A percentile compares a stretch with the other conserved stretches of the same genome.
Evolutionary conservation across 2,113 vertebrate genomes (phyloP).

Genomic region (Megaleporinus macrocephalus): DNA sequence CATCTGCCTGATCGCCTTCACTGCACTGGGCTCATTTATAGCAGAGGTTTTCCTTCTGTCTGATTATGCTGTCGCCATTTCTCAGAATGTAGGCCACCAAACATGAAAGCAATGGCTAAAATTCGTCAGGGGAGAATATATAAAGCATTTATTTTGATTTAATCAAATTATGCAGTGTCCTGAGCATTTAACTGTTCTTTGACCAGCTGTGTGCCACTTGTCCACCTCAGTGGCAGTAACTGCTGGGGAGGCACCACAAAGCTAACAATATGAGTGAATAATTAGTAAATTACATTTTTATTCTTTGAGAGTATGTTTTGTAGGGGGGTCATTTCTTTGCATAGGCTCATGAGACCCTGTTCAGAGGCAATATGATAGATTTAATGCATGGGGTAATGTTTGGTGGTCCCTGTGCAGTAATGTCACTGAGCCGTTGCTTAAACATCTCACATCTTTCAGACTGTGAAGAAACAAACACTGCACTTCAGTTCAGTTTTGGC

Average conservation of each 20-base stretch:
- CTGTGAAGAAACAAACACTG: neutral
- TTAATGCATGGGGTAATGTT: neutral
- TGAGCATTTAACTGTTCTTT: neutral
- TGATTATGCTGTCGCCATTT: neutral
- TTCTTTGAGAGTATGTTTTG: too few relatives aligned
- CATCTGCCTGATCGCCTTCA: slow-evolving; percentile 10
- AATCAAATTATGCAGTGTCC: neutral
- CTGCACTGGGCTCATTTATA: neutral
- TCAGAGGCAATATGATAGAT: too few relatives aligned
- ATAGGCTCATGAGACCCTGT: too few relatives aligned
- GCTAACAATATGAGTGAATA: too few relatives aligned
- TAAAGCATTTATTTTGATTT: neutral
- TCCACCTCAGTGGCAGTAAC: neutral
- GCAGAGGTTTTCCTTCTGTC: slow-evolving; percentile 1
- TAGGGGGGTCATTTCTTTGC: too few relatives aligned
- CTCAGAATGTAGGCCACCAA: neutral
- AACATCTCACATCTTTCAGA: neutral
- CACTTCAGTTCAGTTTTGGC: neutral
- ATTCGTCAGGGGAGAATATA: neutral
- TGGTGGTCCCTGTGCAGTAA: neutral
- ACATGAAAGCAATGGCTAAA: neutral
- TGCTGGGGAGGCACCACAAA: too few relatives aligned
- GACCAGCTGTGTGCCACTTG: neutral
- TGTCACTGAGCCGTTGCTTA: neutral
- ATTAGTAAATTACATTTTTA: too few relatives aligned